Percentiles rank a stretch among this genome's conserved stretches.
Evolutionary conservation across 2,888 invertebrate species (phyloP).

Genomic region (Mantis religiosa): DNA sequence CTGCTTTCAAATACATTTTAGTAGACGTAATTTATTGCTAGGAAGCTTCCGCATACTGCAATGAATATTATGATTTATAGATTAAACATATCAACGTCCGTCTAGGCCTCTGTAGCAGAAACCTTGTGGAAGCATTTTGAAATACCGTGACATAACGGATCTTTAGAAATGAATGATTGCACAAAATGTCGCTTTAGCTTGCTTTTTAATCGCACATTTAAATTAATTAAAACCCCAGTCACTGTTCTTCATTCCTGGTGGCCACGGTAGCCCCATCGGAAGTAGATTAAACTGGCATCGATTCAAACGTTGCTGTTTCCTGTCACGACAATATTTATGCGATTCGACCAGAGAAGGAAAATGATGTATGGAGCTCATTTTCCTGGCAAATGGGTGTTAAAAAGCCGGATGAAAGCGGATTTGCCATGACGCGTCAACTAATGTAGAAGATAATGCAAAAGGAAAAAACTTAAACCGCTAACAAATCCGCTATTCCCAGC

Average conservation of each 20-base stretch:
- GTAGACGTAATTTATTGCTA: too few species aligned
- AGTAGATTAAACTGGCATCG: neutral
- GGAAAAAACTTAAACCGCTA: neutral
- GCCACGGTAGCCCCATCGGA: neutral
- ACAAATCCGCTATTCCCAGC: neutral
- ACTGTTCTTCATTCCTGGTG: neutral
- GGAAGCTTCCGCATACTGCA: too few species aligned
- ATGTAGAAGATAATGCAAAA: neutral
- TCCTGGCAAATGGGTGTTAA: neutral
- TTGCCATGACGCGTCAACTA: neutral
- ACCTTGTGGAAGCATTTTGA: neutral
- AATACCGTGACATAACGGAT: neutral
- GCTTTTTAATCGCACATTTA: neutral
- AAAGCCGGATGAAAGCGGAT: neutral
- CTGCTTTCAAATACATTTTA: too few species aligned
- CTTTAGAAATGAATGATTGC: neutral
- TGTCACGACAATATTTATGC: neutral
- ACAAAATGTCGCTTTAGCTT: neutral
- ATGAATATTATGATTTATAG: neutral
- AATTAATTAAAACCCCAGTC: neutral
- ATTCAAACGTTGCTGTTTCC: neutral
- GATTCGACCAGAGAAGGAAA: neutral
- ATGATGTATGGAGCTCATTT: neutral
- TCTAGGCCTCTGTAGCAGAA: neutral
- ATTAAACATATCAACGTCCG: neutral